A percentile compares a stretch with the other conserved stretches of the same genome.
These are phyloP conservation scores for Siniperca scherzeri DNA, from an alignment of 2,797 vertebrate genomes.

Conservation along the genomic window DNA sequence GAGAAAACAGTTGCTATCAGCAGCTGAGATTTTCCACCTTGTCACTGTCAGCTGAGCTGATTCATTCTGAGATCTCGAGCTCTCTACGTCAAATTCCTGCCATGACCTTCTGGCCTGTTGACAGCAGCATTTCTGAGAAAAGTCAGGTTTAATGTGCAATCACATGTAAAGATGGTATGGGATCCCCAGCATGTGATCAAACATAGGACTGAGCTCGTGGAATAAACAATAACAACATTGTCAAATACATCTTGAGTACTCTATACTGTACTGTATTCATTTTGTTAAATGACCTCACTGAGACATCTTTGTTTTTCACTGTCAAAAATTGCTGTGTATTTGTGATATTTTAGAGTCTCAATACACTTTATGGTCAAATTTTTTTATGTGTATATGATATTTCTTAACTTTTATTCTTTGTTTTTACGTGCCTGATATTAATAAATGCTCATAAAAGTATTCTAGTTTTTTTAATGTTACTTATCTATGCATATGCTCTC, in stretches of 20 bases:
- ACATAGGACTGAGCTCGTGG: background rate
- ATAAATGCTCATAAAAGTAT: background rate
- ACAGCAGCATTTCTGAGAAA: slow-evolving; percentile 35
- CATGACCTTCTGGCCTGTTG: slow-evolving; percentile 45
- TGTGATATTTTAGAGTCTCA: background rate
- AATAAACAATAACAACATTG: background rate
- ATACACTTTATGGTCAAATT: background rate
- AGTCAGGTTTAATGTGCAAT: background rate
- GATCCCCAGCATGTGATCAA: slow-evolving; percentile 9
- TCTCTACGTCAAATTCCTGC: slow-evolving; percentile 29
- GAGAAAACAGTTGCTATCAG: slow-evolving; percentile 39
- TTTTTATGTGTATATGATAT: background rate
- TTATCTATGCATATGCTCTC: background rate
- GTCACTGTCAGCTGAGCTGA: slow-evolving; percentile 68
- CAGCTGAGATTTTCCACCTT: slow-evolving; percentile 60
- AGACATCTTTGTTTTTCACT: background rate
- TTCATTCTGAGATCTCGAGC: slow-evolving; percentile 43
- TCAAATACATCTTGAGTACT: background rate
- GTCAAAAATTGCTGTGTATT: background rate
- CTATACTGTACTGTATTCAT: background rate
- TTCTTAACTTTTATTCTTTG: background rate
- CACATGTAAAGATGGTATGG: background rate
- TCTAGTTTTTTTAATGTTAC: background rate
- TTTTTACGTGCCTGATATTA: background rate
- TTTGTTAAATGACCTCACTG: background rate